These are phyloP conservation scores for Patella caerulea DNA, from an alignment of 2,888 invertebrate genomes.

Conservation along the genomic window DNA sequence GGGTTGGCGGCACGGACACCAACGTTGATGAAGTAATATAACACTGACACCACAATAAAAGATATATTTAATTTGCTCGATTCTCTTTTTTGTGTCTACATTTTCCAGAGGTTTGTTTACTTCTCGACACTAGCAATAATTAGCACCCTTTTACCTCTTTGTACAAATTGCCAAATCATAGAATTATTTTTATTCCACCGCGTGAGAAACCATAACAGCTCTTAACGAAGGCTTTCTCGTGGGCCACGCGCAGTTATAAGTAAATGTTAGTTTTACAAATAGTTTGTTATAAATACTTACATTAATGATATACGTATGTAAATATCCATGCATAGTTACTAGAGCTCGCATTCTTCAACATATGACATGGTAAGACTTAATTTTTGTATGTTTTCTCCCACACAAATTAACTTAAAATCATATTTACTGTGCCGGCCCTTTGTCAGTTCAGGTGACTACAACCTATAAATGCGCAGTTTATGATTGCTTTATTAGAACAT, in stretches of 20 bases:
- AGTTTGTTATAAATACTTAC: no score
- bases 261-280: no score
- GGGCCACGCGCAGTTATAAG: neutral
- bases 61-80: neutral
- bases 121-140: neutral
- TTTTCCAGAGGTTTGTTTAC: slow-evolving; percentile 3
- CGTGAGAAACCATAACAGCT: slow-evolving; percentile 1
- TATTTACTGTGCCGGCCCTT: no score
- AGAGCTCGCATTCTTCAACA: no score
- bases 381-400: no score
- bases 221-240: neutral
- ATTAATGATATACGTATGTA: no score
- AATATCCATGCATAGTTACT: no score
- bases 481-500: no score
- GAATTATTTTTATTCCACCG: neutral
- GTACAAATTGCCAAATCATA: slow-evolving; percentile 2
- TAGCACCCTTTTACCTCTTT: slow-evolving; percentile 6
- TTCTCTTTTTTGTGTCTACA: slow-evolving; percentile 7
- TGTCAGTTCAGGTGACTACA: no score
- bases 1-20: neutral
- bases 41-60: slow-evolving; percentile 9
- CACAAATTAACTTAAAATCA: no score
- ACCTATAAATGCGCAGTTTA: no score
- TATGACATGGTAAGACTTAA: no score
- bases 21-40: slow-evolving; percentile 6